Evolutionary conservation across 1,140 invertebrate species (phyloP).

Genomic region (Bombus ignitus): DNA sequence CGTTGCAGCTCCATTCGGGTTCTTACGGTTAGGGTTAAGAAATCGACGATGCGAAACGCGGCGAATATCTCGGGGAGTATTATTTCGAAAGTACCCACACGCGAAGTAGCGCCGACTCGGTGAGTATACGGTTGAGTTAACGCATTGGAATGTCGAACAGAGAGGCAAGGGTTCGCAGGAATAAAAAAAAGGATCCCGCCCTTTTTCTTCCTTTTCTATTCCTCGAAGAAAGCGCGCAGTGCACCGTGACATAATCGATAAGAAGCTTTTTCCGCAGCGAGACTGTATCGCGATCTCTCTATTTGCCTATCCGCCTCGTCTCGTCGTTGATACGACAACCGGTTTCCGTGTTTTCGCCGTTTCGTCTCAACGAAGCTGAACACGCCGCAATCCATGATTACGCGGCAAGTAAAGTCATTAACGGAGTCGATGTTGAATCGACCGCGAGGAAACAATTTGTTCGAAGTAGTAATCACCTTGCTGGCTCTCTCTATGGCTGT

Average conservation of each 20-base stretch:
- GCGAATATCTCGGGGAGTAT: too few relatives aligned
- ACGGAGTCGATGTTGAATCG: neutral
- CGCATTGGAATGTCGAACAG: slow-evolving; percentile 19
- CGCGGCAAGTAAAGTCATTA: slow-evolving; percentile 10
- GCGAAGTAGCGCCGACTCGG: slow-evolving; percentile 1
- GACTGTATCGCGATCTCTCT: neutral
- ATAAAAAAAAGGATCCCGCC: slow-evolving; percentile 20
- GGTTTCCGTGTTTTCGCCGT: neutral
- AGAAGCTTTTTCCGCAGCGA: slow-evolving; percentile 27
- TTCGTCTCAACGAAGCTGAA: neutral
- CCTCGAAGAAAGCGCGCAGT: slow-evolving; percentile 49
- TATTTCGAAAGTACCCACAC: slow-evolving; percentile 35
- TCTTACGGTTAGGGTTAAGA: neutral
- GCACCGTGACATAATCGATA: slow-evolving; percentile 62
- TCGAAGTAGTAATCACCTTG: neutral
- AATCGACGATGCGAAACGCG: slow-evolving; percentile 31
- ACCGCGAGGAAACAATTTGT: slow-evolving; percentile 14
- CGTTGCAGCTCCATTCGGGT: neutral
- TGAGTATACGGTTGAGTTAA: slow-evolving; percentile 14
- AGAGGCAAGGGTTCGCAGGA: slow-evolving; percentile 13
- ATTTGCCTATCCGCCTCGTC: neutral
- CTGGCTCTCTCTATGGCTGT: neutral
- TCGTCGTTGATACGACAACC: neutral
- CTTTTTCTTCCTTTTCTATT: slow-evolving; percentile 17
- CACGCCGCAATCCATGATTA: neutral